phyloP scores from a whole-genome alignment of 1,140 invertebrate genomes.

The Drosophila fuyamai region DNA sequence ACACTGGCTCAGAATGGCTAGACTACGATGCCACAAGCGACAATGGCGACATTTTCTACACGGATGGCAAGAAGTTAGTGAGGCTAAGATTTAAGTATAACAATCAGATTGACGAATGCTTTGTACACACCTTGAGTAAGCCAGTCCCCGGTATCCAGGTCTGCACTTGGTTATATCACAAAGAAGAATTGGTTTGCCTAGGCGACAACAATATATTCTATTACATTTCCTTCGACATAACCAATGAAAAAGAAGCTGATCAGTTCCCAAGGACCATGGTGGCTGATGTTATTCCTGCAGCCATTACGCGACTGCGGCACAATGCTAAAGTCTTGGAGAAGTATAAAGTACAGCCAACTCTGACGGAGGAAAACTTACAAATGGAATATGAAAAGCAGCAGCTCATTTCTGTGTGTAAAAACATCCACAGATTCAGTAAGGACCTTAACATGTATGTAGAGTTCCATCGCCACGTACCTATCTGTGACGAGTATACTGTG shows the following conservation, averaged over 20 bases:
- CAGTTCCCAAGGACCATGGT: not conserved
- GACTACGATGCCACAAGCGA: constrained; percentile 54
- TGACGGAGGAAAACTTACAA: constrained; percentile 44
- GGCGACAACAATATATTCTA: constrained; percentile 81
- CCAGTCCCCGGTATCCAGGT: constrained; percentile 62
- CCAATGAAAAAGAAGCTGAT: not conserved
- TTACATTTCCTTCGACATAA: constrained; percentile 24
- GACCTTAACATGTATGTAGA: constrained; percentile 27
- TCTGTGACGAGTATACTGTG: constrained; percentile 5
- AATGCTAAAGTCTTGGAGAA: constrained; percentile 42
- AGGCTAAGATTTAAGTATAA: constrained; percentile 59
- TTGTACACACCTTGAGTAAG: constrained; percentile 38
- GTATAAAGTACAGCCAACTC: constrained; percentile 40
- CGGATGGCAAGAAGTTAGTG: constrained; percentile 63
- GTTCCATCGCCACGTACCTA: constrained; percentile 48
- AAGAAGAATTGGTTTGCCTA: constrained; percentile 67
- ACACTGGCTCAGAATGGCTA: constrained; percentile 62
- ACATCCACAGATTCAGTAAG: constrained; percentile 3
- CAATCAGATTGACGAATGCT: constrained; percentile 40
- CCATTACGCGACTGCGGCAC: constrained; percentile 34
- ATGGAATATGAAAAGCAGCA: constrained; percentile 65
- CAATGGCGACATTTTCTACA: constrained; percentile 70
- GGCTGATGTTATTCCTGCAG: constrained; percentile 37
- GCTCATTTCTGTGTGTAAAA: constrained; percentile 51
- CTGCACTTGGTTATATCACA: constrained; percentile 64